Evolutionary conservation across 2,888 invertebrate species (phyloP).

Genomic region (Euplexia lucipara): DNA sequence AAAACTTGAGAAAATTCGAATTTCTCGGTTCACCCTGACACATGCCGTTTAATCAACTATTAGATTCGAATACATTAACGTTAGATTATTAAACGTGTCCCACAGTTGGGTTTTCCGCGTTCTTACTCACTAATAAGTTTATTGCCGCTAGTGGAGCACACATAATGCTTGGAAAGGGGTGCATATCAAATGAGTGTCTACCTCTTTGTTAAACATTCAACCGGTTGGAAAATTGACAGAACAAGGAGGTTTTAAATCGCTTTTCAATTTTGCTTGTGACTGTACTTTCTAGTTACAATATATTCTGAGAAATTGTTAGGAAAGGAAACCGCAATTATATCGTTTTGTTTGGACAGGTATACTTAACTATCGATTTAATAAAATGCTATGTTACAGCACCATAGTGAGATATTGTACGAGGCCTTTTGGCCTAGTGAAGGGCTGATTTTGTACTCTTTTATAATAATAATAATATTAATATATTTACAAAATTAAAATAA

Average conservation of each 20-base stretch:
- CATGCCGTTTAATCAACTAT: not conserved
- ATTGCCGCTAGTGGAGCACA: slow-evolving; percentile 59
- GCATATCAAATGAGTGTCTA: slow-evolving; percentile 61
- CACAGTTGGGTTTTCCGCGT: slow-evolving; percentile 57
- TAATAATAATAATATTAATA: no score
- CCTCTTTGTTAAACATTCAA: slow-evolving; percentile 52
- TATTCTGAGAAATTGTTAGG: not conserved
- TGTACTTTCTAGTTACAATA: not conserved
- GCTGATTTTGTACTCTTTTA: no score
- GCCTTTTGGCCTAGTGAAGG: no score
- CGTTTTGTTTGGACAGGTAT: no score
- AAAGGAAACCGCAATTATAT: no score
- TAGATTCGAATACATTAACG: not conserved
- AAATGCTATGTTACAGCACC: no score
- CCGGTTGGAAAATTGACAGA: slow-evolving; percentile 38
- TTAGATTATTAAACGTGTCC: slow-evolving; percentile 22
- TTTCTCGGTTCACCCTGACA: no score
- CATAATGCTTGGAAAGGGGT: slow-evolving; percentile 60
- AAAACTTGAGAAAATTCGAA: no score
- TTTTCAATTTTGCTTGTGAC: no score
- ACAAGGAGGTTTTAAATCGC: not conserved
- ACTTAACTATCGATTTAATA: no score
- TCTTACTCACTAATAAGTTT: slow-evolving; percentile 60
- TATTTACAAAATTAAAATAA: no score
- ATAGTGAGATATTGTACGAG: no score